Conservation (phyloP, 2,888 invertebrate genomes). For the Boloria selene region DNA sequence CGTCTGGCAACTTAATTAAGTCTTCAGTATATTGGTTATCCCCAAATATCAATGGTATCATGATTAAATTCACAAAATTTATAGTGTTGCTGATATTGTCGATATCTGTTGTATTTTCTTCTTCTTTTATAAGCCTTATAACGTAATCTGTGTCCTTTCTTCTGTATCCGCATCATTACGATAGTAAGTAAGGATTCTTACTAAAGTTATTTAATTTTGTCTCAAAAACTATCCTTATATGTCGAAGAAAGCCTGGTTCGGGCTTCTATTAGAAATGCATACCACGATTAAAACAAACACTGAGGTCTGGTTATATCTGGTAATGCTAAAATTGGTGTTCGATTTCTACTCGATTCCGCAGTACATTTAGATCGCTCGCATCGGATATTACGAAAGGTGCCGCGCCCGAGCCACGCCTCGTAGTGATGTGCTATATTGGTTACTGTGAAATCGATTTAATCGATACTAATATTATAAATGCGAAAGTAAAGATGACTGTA, state of each 20-base stretch:
- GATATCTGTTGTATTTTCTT: constrained; percentile 42
- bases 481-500: too few relatives aligned
- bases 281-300: constrained; percentile 4
- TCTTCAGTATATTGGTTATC: constrained; percentile 52
- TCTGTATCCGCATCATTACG: too few relatives aligned
- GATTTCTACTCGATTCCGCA: constrained; percentile 44
- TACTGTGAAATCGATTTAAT: constrained; percentile 3
- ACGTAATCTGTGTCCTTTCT: constrained; percentile 70
- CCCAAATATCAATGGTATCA: constrained; percentile 59
- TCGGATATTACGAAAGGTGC: constrained; percentile 42
- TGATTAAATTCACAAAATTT: constrained; percentile 64
- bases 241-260: background rate
- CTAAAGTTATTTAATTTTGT: too few relatives aligned
- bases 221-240: too few relatives aligned
- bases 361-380: constrained; percentile 22
- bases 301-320: constrained; percentile 21
- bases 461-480: too few relatives aligned
- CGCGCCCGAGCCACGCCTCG: constrained; percentile 41
- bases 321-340: constrained; percentile 34
- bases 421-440: constrained; percentile 30
- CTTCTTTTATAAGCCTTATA: constrained; percentile 70
- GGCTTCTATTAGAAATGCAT: constrained; percentile 10
- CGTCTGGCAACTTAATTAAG: constrained; percentile 58
- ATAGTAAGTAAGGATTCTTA: too few relatives aligned
- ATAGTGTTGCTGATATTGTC: constrained; percentile 48